Conservation (phyloP, 1,140 invertebrate genomes). For the Epicauta chinensis region DNA sequence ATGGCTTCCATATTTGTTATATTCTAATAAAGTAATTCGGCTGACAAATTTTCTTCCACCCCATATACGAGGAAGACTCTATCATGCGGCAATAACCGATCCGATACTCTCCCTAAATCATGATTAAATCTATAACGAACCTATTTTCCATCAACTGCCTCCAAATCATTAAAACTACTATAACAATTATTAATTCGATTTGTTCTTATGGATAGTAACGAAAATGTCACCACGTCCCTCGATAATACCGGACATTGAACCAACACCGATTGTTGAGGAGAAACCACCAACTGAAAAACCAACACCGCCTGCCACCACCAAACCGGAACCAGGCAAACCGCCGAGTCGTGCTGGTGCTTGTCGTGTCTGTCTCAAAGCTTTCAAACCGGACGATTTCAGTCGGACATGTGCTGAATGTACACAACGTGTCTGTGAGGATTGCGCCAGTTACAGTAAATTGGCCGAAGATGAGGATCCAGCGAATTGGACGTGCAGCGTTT, state of each 20-base stretch:
- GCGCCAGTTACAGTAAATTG: constrained; percentile 79
- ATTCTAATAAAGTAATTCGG: no score
- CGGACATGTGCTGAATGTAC: constrained; percentile 81
- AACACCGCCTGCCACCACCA: constrained; percentile 42
- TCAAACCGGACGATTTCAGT: constrained; percentile 77
- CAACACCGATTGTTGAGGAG: constrained; percentile 25
- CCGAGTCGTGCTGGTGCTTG: constrained; percentile 68
- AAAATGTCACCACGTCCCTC: constrained; percentile 59
- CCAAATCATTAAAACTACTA: no score
- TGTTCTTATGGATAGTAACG: constrained; percentile 53
- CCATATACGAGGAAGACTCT: background rate
- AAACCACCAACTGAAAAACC: constrained; percentile 37
- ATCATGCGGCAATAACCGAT: constrained; percentile 10
- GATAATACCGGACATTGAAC: constrained; percentile 46
- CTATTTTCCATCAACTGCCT: no score
- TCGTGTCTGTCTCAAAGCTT: constrained; percentile 78
- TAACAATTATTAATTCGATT: constrained; percentile 3
- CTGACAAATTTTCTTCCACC: no score
- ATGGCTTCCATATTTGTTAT: no score
- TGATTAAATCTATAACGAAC: constrained; percentile 7
- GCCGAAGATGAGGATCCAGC: constrained; percentile 66
- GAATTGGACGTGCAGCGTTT: constrained; percentile 41
- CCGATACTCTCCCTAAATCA: constrained; percentile 1
- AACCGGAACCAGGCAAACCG: constrained; percentile 61
- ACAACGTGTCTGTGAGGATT: constrained; percentile 86